Conservation (phyloP, 53 echinoderm and acorn worm species). For the Mesocentrotus franciscanus region DNA sequence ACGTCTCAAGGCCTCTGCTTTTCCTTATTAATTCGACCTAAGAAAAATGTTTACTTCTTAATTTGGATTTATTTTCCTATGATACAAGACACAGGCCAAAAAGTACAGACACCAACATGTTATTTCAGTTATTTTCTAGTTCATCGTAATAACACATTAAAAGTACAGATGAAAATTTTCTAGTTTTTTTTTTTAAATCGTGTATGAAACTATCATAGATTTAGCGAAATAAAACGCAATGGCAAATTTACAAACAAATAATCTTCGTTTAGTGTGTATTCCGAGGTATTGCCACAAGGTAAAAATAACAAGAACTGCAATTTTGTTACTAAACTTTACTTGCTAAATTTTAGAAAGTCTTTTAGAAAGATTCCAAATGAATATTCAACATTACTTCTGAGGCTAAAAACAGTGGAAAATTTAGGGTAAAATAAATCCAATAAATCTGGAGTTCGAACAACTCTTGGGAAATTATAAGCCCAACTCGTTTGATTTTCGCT, state of each 20-base stretch:
- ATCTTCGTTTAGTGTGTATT: too few species aligned
- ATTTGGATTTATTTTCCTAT: slow-evolving; percentile 16
- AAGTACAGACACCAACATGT: not conserved
- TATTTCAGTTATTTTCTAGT: not conserved
- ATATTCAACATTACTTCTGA: not conserved
- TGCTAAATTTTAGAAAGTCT: not conserved
- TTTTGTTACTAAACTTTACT: too few species aligned
- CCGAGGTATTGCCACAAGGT: not conserved
- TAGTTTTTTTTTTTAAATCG: too few species aligned
- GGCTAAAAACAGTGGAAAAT: not conserved
- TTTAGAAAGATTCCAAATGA: too few species aligned
- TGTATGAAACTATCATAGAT: too few species aligned
- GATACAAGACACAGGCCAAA: not conserved
- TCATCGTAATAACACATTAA: not conserved
- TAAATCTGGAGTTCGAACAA: too few species aligned
- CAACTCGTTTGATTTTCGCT: too few species aligned
- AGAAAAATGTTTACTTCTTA: slow-evolving; percentile 9
- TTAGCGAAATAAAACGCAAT: too few species aligned
- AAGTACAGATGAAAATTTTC: not conserved
- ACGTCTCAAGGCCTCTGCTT: slow-evolving; percentile 20
- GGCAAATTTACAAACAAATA: too few species aligned
- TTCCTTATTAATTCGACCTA: not conserved
- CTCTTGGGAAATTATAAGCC: too few species aligned
- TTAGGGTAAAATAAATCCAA: too few species aligned
- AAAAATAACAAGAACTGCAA: too few species aligned